These are phyloP conservation scores for Cichladusa arquata DNA, from an alignment of 2,113 vertebrate species.

Conservation along the genomic window DNA sequence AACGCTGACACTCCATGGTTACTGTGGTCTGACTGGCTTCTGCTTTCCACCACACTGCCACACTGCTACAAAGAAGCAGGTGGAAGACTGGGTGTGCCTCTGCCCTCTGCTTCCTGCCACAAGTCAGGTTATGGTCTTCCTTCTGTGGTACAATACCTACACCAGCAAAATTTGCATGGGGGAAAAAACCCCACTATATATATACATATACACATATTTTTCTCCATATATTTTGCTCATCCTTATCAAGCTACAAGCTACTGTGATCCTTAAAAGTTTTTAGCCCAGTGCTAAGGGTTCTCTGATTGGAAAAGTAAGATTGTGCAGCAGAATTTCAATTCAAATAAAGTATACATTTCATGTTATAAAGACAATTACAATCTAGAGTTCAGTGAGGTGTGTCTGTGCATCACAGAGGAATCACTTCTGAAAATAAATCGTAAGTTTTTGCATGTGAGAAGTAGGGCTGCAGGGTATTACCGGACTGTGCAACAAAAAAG, in stretches of 20 bases:
- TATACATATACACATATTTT: neutral
- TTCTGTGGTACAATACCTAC: neutral
- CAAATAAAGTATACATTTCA: neutral
- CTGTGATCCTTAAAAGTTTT: neutral
- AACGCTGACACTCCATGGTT: accelerated
- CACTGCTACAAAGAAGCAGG: accelerated
- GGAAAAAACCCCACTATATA: too few species aligned
- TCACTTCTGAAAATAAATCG: neutral
- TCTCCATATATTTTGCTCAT: neutral
- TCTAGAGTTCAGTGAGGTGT: neutral
- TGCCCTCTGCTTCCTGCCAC: neutral
- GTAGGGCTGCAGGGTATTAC: neutral
- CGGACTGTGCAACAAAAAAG: neutral
- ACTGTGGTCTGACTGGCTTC: neutral
- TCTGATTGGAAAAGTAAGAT: neutral
- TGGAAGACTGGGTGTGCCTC: neutral
- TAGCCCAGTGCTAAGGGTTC: neutral
- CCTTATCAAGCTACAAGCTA: neutral
- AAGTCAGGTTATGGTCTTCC: neutral
- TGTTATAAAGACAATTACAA: neutral
- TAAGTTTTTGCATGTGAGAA: neutral
- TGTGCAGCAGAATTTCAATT: neutral
- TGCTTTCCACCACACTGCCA: neutral
- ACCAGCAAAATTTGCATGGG: neutral
- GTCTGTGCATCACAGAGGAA: neutral